Evolutionary conservation across 2,113 vertebrate genomes (phyloP), one percentile per base, ranked within the genome.

Genomic region (Gymnocephalus cernua): DNA sequence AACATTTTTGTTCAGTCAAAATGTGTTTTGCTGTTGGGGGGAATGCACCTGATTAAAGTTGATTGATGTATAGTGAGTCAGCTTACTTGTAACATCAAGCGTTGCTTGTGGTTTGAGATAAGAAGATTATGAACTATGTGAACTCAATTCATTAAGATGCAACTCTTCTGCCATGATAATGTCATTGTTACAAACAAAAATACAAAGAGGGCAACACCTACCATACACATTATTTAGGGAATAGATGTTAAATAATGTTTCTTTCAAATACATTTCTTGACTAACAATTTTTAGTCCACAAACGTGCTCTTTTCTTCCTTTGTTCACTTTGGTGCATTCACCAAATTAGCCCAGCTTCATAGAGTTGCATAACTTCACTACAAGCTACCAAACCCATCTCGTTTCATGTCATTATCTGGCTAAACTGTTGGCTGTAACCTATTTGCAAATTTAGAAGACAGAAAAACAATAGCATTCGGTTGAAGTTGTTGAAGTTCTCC

Each of bases 61-160:
- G 11, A 59, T 3, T 16, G 4, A 41, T 25, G n/a, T 58, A 5
- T 15, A 21, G 19, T 18, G 25, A 38, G 38, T 25, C 1, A n/a
- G 16, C 29, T 66, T 29, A 25, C 29, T 38, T 58, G 41, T 50
- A 47, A 64, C 57, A 54, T 59, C 6, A 4, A 66, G 58, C 0
- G 16, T 19, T 41, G 21, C n/a, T n/a, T 59, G 61, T 41, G 29
- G 51, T 67, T 66, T 58, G 12, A 68, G 70, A 65, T 65, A 48
- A 80, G 48, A 38, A 64, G 69, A 73, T 65, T 59, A 72, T 32
- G 25, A 56, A 56, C 54, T 53, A 38, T 57, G 44, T 48, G 27
- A 59, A 15, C 32, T 29, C 48, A 19, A 54, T 63, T 82, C 50
- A 69, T 75, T 62, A 69, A 48, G 27, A 63, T n/a, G 56, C 21